These are phyloP conservation scores for Cotesia congregata DNA, from an alignment of 2,888 invertebrate species.

Conservation along the genomic window DNA sequence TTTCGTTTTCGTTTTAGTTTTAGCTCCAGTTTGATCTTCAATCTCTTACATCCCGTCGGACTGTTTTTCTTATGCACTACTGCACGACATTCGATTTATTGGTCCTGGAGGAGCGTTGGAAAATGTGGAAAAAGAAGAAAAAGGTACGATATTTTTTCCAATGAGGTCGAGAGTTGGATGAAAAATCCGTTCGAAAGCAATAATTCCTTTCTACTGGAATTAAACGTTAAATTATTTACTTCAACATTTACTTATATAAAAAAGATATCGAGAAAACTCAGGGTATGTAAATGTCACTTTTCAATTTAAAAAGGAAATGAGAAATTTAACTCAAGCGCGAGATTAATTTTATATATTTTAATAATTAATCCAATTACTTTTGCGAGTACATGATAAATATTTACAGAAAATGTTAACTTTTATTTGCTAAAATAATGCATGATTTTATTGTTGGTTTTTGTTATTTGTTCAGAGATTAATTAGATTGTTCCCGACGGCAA, in stretches of 20 bases:
- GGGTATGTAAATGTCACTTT: not conserved
- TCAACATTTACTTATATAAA: not conserved
- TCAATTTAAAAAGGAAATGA: no score
- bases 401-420: no score
- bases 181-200: not conserved
- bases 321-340: no score
- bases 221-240: not conserved
- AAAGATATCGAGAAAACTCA: not conserved
- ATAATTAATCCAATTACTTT: no score
- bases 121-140: not conserved
- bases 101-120: not conserved
- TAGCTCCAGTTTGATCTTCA: not conserved
- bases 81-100: slow-evolving; percentile 1
- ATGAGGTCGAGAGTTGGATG: not conserved
- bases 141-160: not conserved
- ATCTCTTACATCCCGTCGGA: not conserved
- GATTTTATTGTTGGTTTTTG: no score
- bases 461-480: no score
- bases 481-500: no score
- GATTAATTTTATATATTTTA: no score
- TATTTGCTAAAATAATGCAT: no score
- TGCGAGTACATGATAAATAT: no score
- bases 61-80: not conserved
- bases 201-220: not conserved
- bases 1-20: not conserved